Evolutionary conservation across 2,797 vertebrate genomes (phyloP).

Genomic region (Oryzias dopingdopingensis): DNA sequence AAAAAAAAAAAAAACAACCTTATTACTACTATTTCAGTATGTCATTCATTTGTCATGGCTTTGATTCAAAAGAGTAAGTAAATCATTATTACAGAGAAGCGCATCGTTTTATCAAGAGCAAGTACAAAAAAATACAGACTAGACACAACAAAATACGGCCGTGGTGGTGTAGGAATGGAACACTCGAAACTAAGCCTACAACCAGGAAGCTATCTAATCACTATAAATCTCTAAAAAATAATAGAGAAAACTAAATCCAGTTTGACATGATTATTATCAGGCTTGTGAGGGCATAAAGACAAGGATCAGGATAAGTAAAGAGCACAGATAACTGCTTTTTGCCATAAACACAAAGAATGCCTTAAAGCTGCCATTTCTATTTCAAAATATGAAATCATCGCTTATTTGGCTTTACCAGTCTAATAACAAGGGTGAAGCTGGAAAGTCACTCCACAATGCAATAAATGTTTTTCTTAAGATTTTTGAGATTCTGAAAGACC

Average conservation of each 20-base stretch:
- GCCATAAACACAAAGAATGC: slow-evolving; percentile 21
- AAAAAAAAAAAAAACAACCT: slow-evolving; percentile 74
- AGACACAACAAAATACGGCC: slow-evolving; percentile 26
- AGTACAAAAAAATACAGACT: slow-evolving; percentile 24
- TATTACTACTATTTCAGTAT: slow-evolving; percentile 69
- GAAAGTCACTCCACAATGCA: not conserved
- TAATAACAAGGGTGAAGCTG: slow-evolving; percentile 1
- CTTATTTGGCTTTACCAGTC: slow-evolving; percentile 10
- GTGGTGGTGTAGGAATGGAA: slow-evolving; percentile 19
- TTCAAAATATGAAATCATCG: slow-evolving; percentile 22
- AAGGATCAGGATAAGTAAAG: slow-evolving; percentile 36
- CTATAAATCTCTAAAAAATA: slow-evolving; percentile 28
- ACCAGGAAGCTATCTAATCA: slow-evolving; percentile 37
- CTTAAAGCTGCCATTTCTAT: slow-evolving; percentile 13
- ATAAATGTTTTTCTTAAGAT: too few relatives aligned
- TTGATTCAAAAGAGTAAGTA: slow-evolving; percentile 56
- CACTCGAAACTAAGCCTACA: slow-evolving; percentile 17
- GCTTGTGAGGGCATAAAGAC: slow-evolving; percentile 39
- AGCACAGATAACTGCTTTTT: slow-evolving; percentile 37
- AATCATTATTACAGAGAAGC: slow-evolving; percentile 63
- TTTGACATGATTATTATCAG: slow-evolving; percentile 56
- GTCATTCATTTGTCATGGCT: slow-evolving; percentile 65
- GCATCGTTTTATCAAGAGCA: slow-evolving; percentile 52
- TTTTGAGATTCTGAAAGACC: too few relatives aligned
- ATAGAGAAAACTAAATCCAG: slow-evolving; percentile 39